These are phyloP conservation scores for Garra rufa DNA, from an alignment of 2,113 vertebrate species.

Conservation along the genomic window DNA sequence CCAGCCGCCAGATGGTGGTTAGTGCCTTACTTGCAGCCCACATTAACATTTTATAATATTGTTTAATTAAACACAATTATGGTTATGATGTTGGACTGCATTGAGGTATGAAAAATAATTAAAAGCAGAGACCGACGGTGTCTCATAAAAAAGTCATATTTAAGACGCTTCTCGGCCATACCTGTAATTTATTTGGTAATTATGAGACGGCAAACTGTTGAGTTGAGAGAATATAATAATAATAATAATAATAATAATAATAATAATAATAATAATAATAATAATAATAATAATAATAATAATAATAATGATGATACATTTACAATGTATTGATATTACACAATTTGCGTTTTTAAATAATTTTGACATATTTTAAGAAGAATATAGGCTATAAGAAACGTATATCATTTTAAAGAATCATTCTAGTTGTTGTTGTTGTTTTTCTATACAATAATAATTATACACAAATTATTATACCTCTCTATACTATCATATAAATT, in stretches of 20 bases:
- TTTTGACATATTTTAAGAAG: neutral
- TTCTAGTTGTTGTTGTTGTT: neutral
- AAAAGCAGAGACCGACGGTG: neutral
- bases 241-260: slow-evolving; percentile 41
- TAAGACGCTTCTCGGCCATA: neutral
- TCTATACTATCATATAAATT: neutral
- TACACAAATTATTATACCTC: neutral
- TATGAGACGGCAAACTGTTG: neutral
- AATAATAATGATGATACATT: slow-evolving; percentile 28
- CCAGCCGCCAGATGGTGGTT: slow-evolving; percentile 19
- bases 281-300: neutral
- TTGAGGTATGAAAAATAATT: neutral
- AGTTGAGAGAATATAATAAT: neutral
- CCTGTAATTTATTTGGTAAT: neutral
- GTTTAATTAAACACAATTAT: neutral
- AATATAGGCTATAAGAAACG: neutral
- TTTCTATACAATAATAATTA: neutral
- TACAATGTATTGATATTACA: neutral
- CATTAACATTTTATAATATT: neutral
- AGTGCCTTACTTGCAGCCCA: neutral
- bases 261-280: slow-evolving; percentile 44
- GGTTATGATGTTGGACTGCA: neutral
- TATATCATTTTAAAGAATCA: neutral
- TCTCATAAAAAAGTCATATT: neutral
- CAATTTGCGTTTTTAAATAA: neutral